Evolutionary conservation across 2,888 invertebrate genomes (phyloP), one percentile per base, ranked within the genome.

Genomic region (Dryadula phaetusa): DNA sequence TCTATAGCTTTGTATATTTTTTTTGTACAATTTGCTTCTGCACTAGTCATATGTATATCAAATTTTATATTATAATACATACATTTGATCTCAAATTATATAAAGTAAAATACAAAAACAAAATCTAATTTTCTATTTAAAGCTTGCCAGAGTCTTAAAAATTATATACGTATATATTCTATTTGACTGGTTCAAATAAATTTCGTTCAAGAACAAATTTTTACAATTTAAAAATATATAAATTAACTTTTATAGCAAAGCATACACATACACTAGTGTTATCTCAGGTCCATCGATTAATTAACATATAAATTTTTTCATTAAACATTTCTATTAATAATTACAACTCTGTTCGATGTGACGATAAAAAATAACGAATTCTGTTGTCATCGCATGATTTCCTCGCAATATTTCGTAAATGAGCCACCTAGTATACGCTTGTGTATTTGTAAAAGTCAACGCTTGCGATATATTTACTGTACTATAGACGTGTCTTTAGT

Each of bases 321-420:
- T 18, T 18, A 46, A 14, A 22, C 34, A 22, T 37, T 37, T 40
- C 0, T n/a, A 40, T 25, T 22, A 40, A 25, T 16, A 16, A 40
- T 37, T 22, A 37, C 18, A 25, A 44, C 42, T 25, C 7, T 44
- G 16, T 46, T 62, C 62, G 16, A 44, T 62, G 49, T 46, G 49
- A 62, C 46, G 61, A 40, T 60, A 53, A 58, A 62, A 72, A 70
- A 63, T 69, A 66, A 67, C 64, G 56, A 67, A 60, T 46, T 49
- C 58, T 25, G 46, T 66, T 72, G 68, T 67, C 70, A 67, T 72
- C 70, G 71, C 47, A 67, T 64, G 54, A 72, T 71, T 74, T 74
- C 14, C 71, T 70, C 66, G 70, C 52, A 60, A 62, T 69, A 69
- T 74, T 71, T 74, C 69, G 71, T 70, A 69, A 74, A 69, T 61